Evolutionary conservation across 2,888 invertebrate genomes (phyloP).

Genomic region (Corythucha ciliata): DNA sequence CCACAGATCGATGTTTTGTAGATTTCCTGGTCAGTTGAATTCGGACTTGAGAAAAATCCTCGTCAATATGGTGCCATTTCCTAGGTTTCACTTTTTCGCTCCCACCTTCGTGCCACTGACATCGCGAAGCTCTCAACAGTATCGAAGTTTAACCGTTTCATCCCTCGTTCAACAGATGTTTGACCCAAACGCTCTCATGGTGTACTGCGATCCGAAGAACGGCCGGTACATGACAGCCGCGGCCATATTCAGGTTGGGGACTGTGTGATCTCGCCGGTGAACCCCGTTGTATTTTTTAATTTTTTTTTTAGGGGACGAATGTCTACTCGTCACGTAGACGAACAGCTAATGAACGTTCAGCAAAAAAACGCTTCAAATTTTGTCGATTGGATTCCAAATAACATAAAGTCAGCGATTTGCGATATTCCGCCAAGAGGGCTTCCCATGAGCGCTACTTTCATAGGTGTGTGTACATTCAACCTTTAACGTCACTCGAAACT

Average conservation of each 20-base stretch:
- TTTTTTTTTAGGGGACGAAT: constrained; percentile 17
- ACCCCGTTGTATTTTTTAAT: not conserved
- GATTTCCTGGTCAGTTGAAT: constrained; percentile 34
- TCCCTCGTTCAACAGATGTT: constrained; percentile 27
- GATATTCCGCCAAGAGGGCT: constrained; percentile 28
- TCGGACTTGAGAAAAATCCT: constrained; percentile 28
- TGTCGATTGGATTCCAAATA: constrained; percentile 29
- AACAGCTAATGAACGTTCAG: constrained; percentile 25
- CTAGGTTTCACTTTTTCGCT: constrained; percentile 47
- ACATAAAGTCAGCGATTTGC: constrained; percentile 29
- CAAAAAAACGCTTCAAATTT: constrained; percentile 22
- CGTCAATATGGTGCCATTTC: constrained; percentile 30
- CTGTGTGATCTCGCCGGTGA: no score
- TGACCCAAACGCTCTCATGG: constrained; percentile 22
- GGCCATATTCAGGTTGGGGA: constrained; percentile 27
- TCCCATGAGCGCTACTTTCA: constrained; percentile 26
- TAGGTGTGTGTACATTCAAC: constrained; percentile 15
- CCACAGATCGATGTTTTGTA: constrained; percentile 28
- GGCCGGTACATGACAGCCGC: constrained; percentile 30
- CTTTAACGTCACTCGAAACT: not conserved
- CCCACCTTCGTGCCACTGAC: constrained; percentile 50
- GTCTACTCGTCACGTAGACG: constrained; percentile 25
- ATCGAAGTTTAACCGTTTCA: constrained; percentile 19
- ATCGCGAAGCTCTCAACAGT: constrained; percentile 21
- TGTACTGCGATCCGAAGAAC: constrained; percentile 23